Evolutionary conservation across 2,888 invertebrate species (phyloP).

Genomic region (Noctua pronuba): DNA sequence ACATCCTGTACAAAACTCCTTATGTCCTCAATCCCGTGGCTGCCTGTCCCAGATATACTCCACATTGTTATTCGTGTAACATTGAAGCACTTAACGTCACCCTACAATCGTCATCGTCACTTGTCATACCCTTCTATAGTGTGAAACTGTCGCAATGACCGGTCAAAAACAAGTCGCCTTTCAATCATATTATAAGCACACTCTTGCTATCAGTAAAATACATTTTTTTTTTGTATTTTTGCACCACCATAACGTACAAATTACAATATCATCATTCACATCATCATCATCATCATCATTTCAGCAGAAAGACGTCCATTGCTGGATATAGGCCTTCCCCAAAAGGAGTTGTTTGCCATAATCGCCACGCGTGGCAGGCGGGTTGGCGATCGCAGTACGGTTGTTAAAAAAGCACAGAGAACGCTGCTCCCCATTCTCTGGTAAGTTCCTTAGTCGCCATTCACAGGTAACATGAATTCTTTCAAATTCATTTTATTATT

Average conservation of each 20-base stretch:
- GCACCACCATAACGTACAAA: not conserved
- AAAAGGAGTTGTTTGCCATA: too few species aligned
- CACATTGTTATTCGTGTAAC: conserved; percentile 79
- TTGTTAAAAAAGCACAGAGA: too few species aligned
- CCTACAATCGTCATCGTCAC: conserved; percentile 53
- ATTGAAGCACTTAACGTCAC: conserved; percentile 85
- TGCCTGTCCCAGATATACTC: conserved; percentile 72
- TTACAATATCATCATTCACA: too few species aligned
- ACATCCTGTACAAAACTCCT: conserved; percentile 34
- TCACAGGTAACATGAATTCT: too few species aligned
- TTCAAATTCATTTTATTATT: too few species aligned
- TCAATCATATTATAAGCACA: not conserved
- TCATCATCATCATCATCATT: too few species aligned
- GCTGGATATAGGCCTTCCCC: too few species aligned
- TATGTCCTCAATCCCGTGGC: conserved; percentile 26
- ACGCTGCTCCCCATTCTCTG: too few species aligned
- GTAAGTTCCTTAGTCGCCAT: too few species aligned
- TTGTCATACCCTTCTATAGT: conserved; percentile 58
- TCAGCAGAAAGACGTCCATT: too few species aligned
- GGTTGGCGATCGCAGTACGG: too few species aligned
- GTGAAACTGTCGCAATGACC: conserved; percentile 42
- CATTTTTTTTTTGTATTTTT: not conserved
- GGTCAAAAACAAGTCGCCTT: conserved; percentile 25
- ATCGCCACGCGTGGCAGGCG: too few species aligned
- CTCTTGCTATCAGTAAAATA: not conserved